Evolutionary conservation across 2,113 vertebrate genomes (phyloP).

Genomic region (Spizaetus ornatus): DNA sequence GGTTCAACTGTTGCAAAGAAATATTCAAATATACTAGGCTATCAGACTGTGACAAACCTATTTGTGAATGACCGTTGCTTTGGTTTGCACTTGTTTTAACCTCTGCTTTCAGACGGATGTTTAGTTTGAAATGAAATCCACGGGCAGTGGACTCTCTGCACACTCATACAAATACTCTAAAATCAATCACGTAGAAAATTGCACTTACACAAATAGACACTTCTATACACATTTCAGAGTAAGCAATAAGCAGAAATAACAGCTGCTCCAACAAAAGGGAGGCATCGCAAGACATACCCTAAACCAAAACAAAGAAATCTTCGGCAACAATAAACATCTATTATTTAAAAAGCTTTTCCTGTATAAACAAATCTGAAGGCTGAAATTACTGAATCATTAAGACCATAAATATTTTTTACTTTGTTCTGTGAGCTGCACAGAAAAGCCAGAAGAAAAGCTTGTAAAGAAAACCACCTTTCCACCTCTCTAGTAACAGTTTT

Average conservation of each 20-base stretch:
- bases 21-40: background rate
- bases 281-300: background rate
- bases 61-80: background rate
- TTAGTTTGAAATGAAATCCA: constrained; percentile 28
- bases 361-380: constrained; percentile 40
- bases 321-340: constrained; percentile 12
- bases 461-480: background rate
- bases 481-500: background rate
- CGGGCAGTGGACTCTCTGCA: background rate
- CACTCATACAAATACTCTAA: constrained; percentile 3
- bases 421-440: background rate
- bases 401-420: constrained; percentile 23
- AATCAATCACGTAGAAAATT: constrained; percentile 23
- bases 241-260: background rate
- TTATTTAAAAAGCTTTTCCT: constrained; percentile 11
- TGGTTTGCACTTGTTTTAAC: constrained; percentile 20
- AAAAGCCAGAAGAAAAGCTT: background rate
- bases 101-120: constrained; percentile 19
- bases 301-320: background rate
- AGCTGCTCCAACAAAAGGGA: background rate
- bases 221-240: background rate
- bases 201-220: background rate
- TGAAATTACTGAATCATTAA: constrained; percentile 42
- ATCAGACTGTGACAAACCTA: constrained; percentile 24
- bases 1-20: background rate